Evolutionary conservation across 2,888 invertebrate genomes (phyloP).

Genomic region (Harmothoe impar): DNA sequence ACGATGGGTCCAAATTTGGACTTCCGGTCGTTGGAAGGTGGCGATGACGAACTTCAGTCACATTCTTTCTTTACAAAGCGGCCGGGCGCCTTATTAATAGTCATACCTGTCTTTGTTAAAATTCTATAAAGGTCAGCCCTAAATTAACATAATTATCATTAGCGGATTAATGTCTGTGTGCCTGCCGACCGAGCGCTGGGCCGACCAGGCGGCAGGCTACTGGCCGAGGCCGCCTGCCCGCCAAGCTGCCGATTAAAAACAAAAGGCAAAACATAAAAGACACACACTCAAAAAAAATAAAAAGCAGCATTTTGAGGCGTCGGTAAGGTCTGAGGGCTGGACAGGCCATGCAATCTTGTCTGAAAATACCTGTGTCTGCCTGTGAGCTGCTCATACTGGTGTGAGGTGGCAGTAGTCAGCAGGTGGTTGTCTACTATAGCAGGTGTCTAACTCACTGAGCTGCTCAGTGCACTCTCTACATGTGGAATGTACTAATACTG

Average conservation of each 20-base stretch:
- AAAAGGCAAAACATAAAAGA: not conserved
- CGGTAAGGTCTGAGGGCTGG: not conserved
- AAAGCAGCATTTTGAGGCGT: constrained; percentile 7
- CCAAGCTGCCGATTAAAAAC: not conserved
- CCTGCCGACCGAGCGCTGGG: too few relatives aligned
- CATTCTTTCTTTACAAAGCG: constrained; percentile 49
- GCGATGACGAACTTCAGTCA: constrained; percentile 52
- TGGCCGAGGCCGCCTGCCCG: not conserved
- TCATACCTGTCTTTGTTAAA: constrained; percentile 56
- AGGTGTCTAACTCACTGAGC: too few relatives aligned
- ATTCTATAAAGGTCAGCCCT: constrained; percentile 46
- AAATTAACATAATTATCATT: constrained; percentile 60
- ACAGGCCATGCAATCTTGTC: not conserved
- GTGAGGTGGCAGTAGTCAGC: too few relatives aligned
- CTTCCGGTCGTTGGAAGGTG: constrained; percentile 34
- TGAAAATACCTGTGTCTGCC: constrained; percentile 7
- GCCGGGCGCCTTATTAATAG: constrained; percentile 56
- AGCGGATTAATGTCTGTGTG: not conserved
- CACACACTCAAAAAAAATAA: constrained; percentile 9
- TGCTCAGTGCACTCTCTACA: too few relatives aligned
- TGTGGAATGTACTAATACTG: too few relatives aligned
- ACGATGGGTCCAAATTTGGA: constrained; percentile 58
- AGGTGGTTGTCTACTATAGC: too few relatives aligned
- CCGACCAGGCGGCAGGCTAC: too few relatives aligned
- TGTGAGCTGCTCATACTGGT: too few relatives aligned